These are phyloP conservation scores for Hypomecis punctinalis DNA, from an alignment of 2,888 invertebrate species.

Conservation along the genomic window DNA sequence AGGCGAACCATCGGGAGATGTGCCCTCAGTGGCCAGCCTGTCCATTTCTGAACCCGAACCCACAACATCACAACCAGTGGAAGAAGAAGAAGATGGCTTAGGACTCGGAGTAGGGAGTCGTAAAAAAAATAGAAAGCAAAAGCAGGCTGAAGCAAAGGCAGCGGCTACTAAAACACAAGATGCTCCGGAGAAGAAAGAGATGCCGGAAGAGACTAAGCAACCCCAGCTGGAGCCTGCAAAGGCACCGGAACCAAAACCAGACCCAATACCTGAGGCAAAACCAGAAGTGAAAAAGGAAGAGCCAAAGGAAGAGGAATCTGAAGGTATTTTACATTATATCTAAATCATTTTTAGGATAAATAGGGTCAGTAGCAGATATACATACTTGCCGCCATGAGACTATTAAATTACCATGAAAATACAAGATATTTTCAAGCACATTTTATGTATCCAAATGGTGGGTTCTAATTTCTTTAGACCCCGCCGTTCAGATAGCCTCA, in stretches of 20 bases:
- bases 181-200: background rate
- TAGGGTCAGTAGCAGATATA: too few relatives aligned
- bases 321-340: background rate
- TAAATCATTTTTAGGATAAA: background rate
- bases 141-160: conserved; percentile 15
- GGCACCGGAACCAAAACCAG: conserved; percentile 14
- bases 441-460: too few relatives aligned
- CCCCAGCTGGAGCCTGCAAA: conserved; percentile 12
- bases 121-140: conserved; percentile 28
- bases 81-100: conserved; percentile 33
- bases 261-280: conserved; percentile 6
- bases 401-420: too few relatives aligned
- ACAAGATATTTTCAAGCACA: too few relatives aligned
- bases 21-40: conserved; percentile 20
- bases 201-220: conserved; percentile 1
- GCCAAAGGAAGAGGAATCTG: conserved; percentile 32
- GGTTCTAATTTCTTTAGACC: too few relatives aligned
- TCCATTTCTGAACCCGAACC: conserved; percentile 25
- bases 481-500: too few relatives aligned
- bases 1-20: conserved; percentile 19
- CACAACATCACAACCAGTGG: conserved; percentile 36
- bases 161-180: background rate
- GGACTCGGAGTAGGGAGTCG: conserved; percentile 24
- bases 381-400: too few relatives aligned
- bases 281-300: conserved; percentile 16